Conservation (phyloP, 2,113 vertebrate species). For the Eulemur rufifrons region DNA sequence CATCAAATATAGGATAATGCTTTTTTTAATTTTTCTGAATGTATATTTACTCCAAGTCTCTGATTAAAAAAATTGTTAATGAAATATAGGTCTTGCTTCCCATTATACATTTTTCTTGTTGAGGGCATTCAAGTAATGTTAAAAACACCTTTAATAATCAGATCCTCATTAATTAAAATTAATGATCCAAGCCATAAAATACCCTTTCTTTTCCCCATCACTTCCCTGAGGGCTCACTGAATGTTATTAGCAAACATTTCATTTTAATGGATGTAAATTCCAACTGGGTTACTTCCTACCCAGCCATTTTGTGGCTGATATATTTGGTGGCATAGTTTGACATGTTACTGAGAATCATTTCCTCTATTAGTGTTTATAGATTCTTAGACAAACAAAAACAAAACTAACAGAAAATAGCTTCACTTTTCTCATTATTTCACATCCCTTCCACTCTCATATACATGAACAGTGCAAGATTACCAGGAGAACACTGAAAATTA, state of each 20-base stretch:
- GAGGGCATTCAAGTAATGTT: background rate
- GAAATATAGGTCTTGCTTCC: background rate
- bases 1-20: background rate
- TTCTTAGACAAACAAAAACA: background rate
- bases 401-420: background rate
- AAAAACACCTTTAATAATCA: constrained; percentile 2
- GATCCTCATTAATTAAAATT: constrained; percentile 16
- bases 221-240: background rate
- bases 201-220: background rate
- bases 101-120: background rate
- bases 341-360: background rate
- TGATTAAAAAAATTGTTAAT: background rate
- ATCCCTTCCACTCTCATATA: background rate
- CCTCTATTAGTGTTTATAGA: background rate
- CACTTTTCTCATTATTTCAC: background rate
- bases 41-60: background rate
- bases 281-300: background rate
- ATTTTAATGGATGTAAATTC: background rate
- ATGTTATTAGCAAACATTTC: background rate
- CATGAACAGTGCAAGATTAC: background rate
- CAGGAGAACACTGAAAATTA: background rate
- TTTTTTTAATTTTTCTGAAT: constrained; percentile 10
- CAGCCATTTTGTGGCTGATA: background rate
- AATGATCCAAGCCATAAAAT: background rate
- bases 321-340: background rate